Conservation (phyloP, 2,888 invertebrate genomes). For the Perdita meconis region DNA sequence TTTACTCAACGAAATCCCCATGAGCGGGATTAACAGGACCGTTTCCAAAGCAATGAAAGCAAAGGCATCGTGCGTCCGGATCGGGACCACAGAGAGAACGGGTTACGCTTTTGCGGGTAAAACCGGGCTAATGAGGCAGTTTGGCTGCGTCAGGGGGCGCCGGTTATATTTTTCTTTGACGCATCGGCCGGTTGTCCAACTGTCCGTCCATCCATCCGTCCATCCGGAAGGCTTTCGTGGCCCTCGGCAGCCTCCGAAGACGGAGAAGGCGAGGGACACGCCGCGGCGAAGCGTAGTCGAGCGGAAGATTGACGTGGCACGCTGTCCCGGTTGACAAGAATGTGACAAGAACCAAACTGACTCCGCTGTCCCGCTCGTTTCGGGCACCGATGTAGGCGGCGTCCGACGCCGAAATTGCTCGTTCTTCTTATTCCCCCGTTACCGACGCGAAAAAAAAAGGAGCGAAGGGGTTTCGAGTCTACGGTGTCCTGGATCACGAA, state of each 20-base stretch:
- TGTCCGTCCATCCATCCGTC: slow-evolving; percentile 78
- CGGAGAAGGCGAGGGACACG: slow-evolving; percentile 54
- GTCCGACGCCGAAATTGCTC: slow-evolving; percentile 62
- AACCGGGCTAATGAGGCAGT: slow-evolving; percentile 83
- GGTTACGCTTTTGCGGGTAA: slow-evolving; percentile 77
- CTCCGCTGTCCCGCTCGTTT: slow-evolving; percentile 76
- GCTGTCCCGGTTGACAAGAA: slow-evolving; percentile 83
- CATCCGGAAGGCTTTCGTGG: slow-evolving; percentile 69
- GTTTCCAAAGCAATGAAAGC: slow-evolving; percentile 17
- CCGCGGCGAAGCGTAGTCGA: slow-evolving; percentile 72
- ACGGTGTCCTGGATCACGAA: slow-evolving; percentile 27
- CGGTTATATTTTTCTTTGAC: slow-evolving; percentile 84
- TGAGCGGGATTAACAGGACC: slow-evolving; percentile 4
- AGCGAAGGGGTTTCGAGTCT: slow-evolving; percentile 20
- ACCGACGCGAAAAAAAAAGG: slow-evolving; percentile 41
- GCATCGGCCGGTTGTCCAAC: slow-evolving; percentile 81
- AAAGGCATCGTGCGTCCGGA: slow-evolving; percentile 3
- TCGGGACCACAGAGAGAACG: slow-evolving; percentile 50
- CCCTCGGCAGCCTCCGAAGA: slow-evolving; percentile 45
- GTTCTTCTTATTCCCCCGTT: slow-evolving; percentile 64
- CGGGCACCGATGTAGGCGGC: slow-evolving; percentile 71
- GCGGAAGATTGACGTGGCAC: slow-evolving; percentile 83
- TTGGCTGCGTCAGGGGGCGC: slow-evolving; percentile 77
- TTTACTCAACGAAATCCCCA: no score
- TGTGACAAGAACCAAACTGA: slow-evolving; percentile 83